Evolutionary conservation across 2,888 invertebrate genomes (phyloP).

Genomic region (Nymphalis urticae): DNA sequence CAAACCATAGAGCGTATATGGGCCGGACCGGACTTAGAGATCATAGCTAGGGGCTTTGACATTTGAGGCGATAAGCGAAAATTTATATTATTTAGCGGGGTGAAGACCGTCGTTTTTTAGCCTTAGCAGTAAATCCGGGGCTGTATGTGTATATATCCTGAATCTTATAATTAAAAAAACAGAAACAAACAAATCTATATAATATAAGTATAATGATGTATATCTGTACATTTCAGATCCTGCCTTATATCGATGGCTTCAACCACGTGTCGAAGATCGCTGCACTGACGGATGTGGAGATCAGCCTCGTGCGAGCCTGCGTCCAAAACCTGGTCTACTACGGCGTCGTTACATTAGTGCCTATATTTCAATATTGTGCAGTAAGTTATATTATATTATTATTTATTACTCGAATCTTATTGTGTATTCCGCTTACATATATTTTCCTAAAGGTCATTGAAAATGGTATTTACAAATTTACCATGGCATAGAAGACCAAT

Average conservation of each 20-base stretch:
- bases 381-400: constrained; percentile 47
- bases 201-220: not conserved
- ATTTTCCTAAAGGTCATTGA: no score
- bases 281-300: constrained; percentile 89
- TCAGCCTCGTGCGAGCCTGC: constrained; percentile 89
- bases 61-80: no score
- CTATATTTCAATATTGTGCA: constrained; percentile 91
- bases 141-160: no score
- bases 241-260: constrained; percentile 90
- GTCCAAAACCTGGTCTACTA: constrained; percentile 90
- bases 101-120: no score
- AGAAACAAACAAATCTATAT: not conserved
- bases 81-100: no score
- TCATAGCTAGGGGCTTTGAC: no score
- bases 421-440: not conserved
- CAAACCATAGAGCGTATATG: no score
- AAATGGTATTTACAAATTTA: no score
- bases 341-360: constrained; percentile 87
- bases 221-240: constrained; percentile 76
- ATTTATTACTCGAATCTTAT: not conserved
- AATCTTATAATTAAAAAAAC: no score
- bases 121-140: no score
- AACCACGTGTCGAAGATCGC: constrained; percentile 91
- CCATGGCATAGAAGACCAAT: no score
- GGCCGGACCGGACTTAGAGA: no score